phyloP scores from a whole-genome alignment of 2,888 invertebrate species.

The Augiades crinisus region DNA sequence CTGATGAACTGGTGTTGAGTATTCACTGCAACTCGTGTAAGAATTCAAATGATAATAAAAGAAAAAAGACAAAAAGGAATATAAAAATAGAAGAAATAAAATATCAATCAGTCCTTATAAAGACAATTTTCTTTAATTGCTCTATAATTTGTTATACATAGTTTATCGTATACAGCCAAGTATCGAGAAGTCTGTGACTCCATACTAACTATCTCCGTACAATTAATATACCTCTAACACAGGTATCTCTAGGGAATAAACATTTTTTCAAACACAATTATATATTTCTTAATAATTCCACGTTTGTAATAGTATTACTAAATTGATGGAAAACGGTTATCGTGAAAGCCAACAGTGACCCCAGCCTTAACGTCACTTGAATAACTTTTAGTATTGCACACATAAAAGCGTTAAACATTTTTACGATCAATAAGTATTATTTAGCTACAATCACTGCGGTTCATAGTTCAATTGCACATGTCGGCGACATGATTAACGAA shows the following conservation, averaged over 20 bases:
- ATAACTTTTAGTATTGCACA: neutral
- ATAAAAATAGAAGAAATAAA: slow-evolving; percentile 21
- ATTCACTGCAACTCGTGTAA: too few relatives aligned
- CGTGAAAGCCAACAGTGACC: too few relatives aligned
- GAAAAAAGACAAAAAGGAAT: neutral
- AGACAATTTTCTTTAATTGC: slow-evolving; percentile 28
- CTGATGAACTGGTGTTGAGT: too few relatives aligned
- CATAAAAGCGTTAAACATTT: neutral
- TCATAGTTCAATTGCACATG: slow-evolving; percentile 51
- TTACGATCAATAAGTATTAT: neutral
- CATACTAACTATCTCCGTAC: too few relatives aligned
- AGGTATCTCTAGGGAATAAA: too few relatives aligned
- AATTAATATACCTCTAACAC: slow-evolving; percentile 2
- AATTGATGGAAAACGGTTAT: neutral
- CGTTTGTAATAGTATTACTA: neutral
- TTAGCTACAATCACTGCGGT: neutral
- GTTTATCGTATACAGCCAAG: neutral
- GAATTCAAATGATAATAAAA: too few relatives aligned
- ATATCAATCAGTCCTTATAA: slow-evolving; percentile 16
- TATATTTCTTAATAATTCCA: too few relatives aligned
- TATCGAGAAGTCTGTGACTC: neutral
- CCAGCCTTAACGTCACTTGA: slow-evolving; percentile 9
- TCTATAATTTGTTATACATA: slow-evolving; percentile 18
- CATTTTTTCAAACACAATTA: neutral
- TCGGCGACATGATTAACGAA: slow-evolving; percentile 55